Evolutionary conservation across 1,140 invertebrate genomes (phyloP), one percentile per base, ranked within the genome.

Genomic region (Rhopalosiphum padi): DNA sequence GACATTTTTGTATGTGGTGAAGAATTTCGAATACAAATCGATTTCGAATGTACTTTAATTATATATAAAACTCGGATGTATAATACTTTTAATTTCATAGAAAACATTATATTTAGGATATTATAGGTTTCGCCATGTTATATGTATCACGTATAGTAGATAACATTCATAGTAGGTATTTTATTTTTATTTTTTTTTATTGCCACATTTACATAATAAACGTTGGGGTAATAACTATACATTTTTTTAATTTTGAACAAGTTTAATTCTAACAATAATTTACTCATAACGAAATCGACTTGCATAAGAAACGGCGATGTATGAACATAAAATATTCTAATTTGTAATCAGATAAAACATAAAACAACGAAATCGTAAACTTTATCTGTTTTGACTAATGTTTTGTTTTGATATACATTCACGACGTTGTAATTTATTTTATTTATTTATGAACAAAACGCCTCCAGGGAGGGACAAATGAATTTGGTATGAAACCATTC

Each of bases 311-410:
- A 89, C 35, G 11, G 51, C 46, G 8, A 51, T 87, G n/a, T 51
- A 48, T 48, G 86, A n/a, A 35, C n/a, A 87, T 87, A n/a, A 89
- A 55, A 89, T 89, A 89, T 37, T 37, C 35, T 55, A 89, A 89
- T 89, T 89, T 23, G 88, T 89, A 89, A 89, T 89, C 88, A 25
- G 88, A 89, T 89, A 21, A 25, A 35, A 88, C 30, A 21, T 48
- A 48, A 55, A 89, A 89, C 51, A 25, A 55, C 48, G 35, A 41
- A 53, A 35, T 37, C 48, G 21, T 89, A 89, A 53, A 48, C 48
- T 37, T 53, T 55, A 55, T 89, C 35, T 55, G 35, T 53, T 41
- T 86, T 43, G 43, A 86, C 85, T 46, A 46, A 46, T 43, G 43
- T 41, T 86, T 86, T 86, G 25, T 86, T 35, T 55, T n/a, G 48